Base-by-base conservation (phyloP, 2,888 invertebrate genomes). In the Cetonia aurata region DNA sequence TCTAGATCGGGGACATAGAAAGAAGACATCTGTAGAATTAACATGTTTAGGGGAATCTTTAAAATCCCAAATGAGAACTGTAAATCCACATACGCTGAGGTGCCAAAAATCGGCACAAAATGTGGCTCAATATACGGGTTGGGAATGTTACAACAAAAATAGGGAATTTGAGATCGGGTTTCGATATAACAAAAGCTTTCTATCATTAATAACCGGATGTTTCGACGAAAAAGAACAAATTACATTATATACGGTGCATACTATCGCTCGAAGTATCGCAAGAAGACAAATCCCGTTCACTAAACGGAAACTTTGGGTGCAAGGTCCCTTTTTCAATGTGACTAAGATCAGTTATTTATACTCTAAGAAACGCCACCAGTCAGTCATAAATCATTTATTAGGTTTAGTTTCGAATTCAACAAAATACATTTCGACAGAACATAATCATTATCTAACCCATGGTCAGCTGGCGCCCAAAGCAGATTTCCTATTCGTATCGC, bases 401-500 rank as follows among this genome's bases (percentile, higher is more conserved):
- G 82, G 82, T 1, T 74, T 83, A 19, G 59, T 69, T 1, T 44
- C 53, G n/a, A 76, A 77, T 46, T 78, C 77, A 0, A 84, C 84
- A 73, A 80, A 90, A 1, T 89, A 89, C 76, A 80, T 90, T 1
- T 77, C 68, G 42, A 77, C 66, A 46, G 77, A 74, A 0, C 84
- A 83, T 0, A 71, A 75, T 57, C 79, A 77, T 71, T 86, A 77
- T 77, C 78, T 91, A 62, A 81, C 90, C 0, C 86, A 89, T 48
- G 91, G 90, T 3, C 91, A 91, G 76, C 82, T 90, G 55, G 82
- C 87, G 0, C 89, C 91, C 2, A 90, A 88, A 77, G 86, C 86
- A 12, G 91, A 91, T 79, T 89, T 86, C 74, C 84, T 90, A 15
- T 89, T 86, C 74, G 88, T 87, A 0, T 82, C 86, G 6, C 88